Evolutionary conservation across 2,797 vertebrate genomes (phyloP).

Genomic region (Bradypodion pumilum): DNA sequence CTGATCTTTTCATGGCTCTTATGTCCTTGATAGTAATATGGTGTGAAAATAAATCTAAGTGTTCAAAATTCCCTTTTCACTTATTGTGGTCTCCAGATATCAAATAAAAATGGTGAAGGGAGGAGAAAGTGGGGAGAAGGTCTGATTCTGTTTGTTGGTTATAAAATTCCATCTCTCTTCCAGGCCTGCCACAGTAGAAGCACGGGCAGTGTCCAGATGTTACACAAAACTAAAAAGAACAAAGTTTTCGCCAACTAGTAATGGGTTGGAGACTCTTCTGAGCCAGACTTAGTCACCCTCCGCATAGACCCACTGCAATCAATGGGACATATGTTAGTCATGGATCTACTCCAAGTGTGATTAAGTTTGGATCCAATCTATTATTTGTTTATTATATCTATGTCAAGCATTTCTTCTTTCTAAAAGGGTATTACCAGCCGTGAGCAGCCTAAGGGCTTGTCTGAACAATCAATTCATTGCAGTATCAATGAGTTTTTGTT

Average conservation of each 20-base stretch:
- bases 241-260: background rate
- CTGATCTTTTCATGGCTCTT: no score
- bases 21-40: no score
- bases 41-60: background rate
- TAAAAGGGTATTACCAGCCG: background rate
- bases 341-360: background rate
- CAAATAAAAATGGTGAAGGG: background rate
- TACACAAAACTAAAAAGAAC: constrained; percentile 6
- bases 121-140: background rate
- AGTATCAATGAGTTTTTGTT: background rate
- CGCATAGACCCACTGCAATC: background rate
- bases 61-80: background rate
- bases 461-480: background rate
- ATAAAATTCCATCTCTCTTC: background rate
- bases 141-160: background rate
- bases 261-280: background rate
- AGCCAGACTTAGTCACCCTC: background rate
- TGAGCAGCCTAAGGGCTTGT: background rate
- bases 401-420: background rate
- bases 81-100: background rate
- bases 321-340: background rate
- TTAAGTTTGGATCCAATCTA: background rate
- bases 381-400: constrained; percentile 6
- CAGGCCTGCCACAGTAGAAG: background rate
- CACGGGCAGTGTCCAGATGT: background rate